Evolutionary conservation across 2,888 invertebrate species (phyloP), one percentile per base, ranked within the genome.

Genomic region (Sabatieria punctata): DNA sequence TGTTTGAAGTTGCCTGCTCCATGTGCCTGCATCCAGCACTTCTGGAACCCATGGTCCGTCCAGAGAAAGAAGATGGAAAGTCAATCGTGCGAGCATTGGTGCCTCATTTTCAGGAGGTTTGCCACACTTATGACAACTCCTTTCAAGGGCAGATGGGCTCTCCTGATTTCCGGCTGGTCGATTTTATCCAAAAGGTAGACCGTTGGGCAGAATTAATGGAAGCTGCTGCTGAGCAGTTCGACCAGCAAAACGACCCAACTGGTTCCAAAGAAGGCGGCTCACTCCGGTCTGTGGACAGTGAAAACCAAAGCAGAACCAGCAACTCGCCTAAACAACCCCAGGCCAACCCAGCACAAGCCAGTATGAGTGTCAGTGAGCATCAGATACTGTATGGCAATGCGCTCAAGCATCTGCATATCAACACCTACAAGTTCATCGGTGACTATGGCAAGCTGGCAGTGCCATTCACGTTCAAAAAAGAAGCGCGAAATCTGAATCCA

Each of bases 381-480:
- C 33, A 33, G 33, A n/a, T n/a, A 8, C 39, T 55, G 18, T 55
- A 54, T 26, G 43, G 44, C 35, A n/a, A n/a, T n/a, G 47, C 52
- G 0, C 39, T 55, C 23, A 52, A 53, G 27, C 49, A 49, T 27
- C 48, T 52, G 4, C 55, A 55, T 43, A 53, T 55, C 33, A 11
- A 3, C 26, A 41, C 33, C 4, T 33, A 36, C 18, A 27, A 27
- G 6, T 46, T 46, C 23, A 35, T 46, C 19, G 46, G 58, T 6
- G 58, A 59, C 47, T 57, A 54, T 44, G 57, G 57, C 19, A 57
- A 58, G 26, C 51, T 59, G 2, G 46, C 49, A 18, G 51, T 55
- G 18, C 57, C 59, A 6, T 63, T 55, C 46, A 47, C 56, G 1
- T 63, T 62, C 52, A 55, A 56, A 41, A 64, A 63, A 41, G 63